These are phyloP conservation scores for Byasa hedistus DNA, from an alignment of 2,888 invertebrate genomes.

Conservation along the genomic window DNA sequence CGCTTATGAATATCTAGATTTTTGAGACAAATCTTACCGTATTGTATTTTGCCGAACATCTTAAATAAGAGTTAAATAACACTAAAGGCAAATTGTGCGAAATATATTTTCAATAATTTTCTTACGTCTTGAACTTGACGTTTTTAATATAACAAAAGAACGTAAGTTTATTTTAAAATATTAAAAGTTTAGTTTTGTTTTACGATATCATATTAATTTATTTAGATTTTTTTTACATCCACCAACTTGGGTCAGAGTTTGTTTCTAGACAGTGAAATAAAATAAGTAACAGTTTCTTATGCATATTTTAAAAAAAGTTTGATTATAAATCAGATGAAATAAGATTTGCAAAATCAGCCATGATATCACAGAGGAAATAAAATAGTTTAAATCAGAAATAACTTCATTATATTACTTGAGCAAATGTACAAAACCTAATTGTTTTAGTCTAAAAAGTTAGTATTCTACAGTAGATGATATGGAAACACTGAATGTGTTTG, in stretches of 20 bases:
- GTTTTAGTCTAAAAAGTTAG: neutral
- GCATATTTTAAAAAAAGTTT: no score
- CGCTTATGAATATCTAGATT: constrained; percentile 22
- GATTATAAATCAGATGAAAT: no score
- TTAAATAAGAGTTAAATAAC: constrained; percentile 15
- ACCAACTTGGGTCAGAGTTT: no score
- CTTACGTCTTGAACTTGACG: constrained; percentile 10
- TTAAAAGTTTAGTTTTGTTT: neutral
- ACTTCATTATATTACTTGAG: neutral
- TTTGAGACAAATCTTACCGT: constrained; percentile 32
- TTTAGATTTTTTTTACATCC: no score
- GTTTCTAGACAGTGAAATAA: no score
- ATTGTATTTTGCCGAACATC: constrained; percentile 53
- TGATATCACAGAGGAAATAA: no score
- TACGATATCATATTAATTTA: neutral
- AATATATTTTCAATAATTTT: constrained; percentile 19
- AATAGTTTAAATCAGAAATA: no score
- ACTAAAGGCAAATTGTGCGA: constrained; percentile 21
- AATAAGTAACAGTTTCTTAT: no score
- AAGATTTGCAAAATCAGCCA: no score
- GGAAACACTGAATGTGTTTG: constrained; percentile 31
- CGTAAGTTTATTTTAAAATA: constrained; percentile 18
- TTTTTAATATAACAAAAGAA: constrained; percentile 25
- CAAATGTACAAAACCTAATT: neutral
- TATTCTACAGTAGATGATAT: neutral